These are phyloP conservation scores for Cyclargus thomasi DNA, from an alignment of 1,140 invertebrate genomes.

Conservation along the genomic window DNA sequence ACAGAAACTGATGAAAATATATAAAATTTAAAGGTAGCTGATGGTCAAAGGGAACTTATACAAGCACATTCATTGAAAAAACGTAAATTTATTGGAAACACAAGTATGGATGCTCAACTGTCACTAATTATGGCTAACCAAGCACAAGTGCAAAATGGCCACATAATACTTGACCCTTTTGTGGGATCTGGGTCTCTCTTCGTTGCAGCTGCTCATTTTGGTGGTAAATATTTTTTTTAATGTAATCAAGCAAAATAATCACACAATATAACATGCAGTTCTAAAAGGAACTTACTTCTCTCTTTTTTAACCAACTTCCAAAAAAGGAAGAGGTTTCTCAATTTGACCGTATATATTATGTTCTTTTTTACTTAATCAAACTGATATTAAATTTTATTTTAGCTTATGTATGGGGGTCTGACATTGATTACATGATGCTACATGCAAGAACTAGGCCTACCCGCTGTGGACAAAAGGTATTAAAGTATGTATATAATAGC, in stretches of 20 bases:
- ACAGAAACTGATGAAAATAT: neutral
- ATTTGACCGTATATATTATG: too few relatives aligned
- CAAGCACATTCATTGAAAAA: conserved; percentile 88
- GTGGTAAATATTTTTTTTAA: conserved; percentile 70
- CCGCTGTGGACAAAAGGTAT: conserved; percentile 85
- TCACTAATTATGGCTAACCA: conserved; percentile 96
- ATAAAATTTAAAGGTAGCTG: conserved; percentile 77
- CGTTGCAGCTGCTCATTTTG: conserved; percentile 93
- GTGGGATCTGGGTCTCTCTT: conserved; percentile 96
- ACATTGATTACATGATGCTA: conserved; percentile 95
- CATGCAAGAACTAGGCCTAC: conserved; percentile 90
- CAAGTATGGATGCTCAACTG: conserved; percentile 96
- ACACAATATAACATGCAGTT: neutral
- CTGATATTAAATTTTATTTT: conserved; percentile 16
- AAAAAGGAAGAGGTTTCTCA: too few relatives aligned
- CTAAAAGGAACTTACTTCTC: too few relatives aligned
- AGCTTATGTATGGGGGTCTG: conserved; percentile 90
- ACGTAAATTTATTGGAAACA: conserved; percentile 97
- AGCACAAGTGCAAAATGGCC: conserved; percentile 82
- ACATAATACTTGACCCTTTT: conserved; percentile 94
- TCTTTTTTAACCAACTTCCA: too few relatives aligned
- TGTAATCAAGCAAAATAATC: neutral
- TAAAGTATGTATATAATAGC: conserved; percentile 76
- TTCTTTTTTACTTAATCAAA: too few relatives aligned
- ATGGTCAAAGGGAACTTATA: conserved; percentile 88